Base-by-base conservation (phyloP, 2,113 vertebrate species). In the Sardina pilchardus region DNA sequence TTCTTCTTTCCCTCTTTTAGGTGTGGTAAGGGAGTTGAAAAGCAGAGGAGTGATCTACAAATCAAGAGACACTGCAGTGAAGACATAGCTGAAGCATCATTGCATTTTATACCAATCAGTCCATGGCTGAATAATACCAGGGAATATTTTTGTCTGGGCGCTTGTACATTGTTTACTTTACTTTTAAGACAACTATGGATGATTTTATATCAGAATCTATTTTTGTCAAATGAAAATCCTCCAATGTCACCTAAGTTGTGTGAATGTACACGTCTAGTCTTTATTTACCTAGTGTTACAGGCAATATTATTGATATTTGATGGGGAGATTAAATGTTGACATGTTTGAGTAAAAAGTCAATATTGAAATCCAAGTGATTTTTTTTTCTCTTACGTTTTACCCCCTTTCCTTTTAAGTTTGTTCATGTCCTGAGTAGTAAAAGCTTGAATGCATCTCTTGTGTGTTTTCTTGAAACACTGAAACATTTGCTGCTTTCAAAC, bases 11-110 rank as follows among this genome's bases (percentile, higher is more conserved):
- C 1, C 44, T 81, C 7, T n/a, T 81, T 17, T 9, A 99, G 98
- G 98, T 87, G 99, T 99, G 0, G 97, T 99, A 82, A 94, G 98
- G 88, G 98, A 99, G 89, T 92, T 99, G 93, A 99, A 99, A 93
- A 99, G 98, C 93, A 96, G 98, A 91, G 98, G 97, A 0, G 97
- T 99, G 88, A 97, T 96, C 88, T 99, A 99, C 95, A 99, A 99
- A 93, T 99, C 97, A 93, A 97, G 98, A 94, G 98, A 99, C 88
- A 99, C 98, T 0, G 98, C 98, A 47, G 97, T 99, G 87, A 99
- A 99, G 94, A 96, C 97, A 24, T 99, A 92, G 94, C 67, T 75
- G 0, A 16, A 75, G 17, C 53, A 24, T 2, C 67, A 3, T 4
- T 36, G 10, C 26, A 67, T 67, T 75, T 75, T 7, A 75, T 14